Percentiles rank a stretch among this genome's conserved stretches.
Conservation (phyloP, 2,113 vertebrate species). For the Picathartes gymnocephalus region DNA sequence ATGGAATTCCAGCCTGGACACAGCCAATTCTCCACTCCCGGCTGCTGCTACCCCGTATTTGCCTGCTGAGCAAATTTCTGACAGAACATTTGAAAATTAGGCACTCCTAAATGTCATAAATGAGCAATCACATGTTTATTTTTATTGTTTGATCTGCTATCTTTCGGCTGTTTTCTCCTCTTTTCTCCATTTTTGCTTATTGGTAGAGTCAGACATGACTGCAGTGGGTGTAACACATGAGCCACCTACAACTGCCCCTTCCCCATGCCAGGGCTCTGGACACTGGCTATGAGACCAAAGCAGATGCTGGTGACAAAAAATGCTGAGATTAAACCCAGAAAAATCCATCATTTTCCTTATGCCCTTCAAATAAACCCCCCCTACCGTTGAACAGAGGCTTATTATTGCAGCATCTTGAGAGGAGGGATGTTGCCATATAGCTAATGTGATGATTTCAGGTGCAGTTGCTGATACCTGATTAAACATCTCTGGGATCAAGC, state of each 20-base stretch:
- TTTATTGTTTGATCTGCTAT: not conserved
- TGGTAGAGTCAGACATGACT: not conserved
- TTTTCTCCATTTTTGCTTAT: not conserved
- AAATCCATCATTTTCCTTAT: not conserved
- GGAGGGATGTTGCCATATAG: slow-evolving; percentile 22
- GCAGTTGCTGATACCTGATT: slow-evolving; percentile 7
- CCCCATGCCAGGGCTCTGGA: rapidly evolving
- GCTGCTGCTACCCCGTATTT: rapidly evolving
- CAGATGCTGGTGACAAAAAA: not conserved
- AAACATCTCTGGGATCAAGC: slow-evolving; percentile 13
- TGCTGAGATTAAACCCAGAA: not conserved
- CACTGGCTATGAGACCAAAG: not conserved
- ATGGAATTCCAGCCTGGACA: too few relatives aligned
- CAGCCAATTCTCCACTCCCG: rapidly evolving
- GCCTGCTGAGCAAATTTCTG: not conserved
- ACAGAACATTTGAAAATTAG: not conserved
- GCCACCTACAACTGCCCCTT: not conserved
- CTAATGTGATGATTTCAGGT: slow-evolving; percentile 32
- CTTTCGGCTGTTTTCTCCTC: not conserved
- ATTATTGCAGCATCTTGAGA: not conserved
- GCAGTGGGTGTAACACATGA: not conserved
- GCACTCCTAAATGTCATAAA: not conserved
- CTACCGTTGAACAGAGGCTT: not conserved
- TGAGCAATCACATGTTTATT: not conserved
- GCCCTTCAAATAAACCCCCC: not conserved